Conservation (phyloP, 30 jellyfish, hydroid and myxozoan genomes). For the Turritopsis rubra region DNA sequence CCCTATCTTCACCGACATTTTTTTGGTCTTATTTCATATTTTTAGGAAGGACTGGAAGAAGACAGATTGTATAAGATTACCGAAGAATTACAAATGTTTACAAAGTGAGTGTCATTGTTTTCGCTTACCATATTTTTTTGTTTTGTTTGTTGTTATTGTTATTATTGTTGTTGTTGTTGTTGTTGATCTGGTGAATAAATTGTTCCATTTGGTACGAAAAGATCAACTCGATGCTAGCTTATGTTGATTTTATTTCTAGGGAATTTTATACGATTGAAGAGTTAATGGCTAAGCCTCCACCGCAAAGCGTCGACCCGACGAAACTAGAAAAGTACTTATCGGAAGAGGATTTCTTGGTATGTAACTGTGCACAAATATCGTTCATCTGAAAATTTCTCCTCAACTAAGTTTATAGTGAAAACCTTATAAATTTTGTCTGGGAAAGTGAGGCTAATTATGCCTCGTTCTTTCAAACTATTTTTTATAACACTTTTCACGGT, state of each 20-base stretch:
- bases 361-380: slow-evolving; percentile 5
- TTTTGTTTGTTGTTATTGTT: no score
- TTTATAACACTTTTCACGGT: no score
- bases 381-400: no score
- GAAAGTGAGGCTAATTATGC: no score
- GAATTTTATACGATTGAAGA: slow-evolving; percentile 73
- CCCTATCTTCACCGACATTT: no score
- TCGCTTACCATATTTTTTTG: not conserved
- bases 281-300: slow-evolving; percentile 57
- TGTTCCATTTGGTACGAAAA: no score
- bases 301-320: slow-evolving; percentile 78
- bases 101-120: slow-evolving; percentile 28
- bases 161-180: no score
- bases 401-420: no score
- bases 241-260: slow-evolving; percentile 38
- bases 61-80: slow-evolving; percentile 24
- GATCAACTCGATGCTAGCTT: no score
- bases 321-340: slow-evolving; percentile 69
- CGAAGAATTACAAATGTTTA: slow-evolving; percentile 39
- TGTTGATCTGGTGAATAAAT: no score
- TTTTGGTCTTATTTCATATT: not conserved
- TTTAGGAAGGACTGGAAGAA: slow-evolving; percentile 33
- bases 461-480: no score
- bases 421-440: no score
- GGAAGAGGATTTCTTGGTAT: slow-evolving; percentile 58